phyloP scores from a whole-genome alignment of 2,797 vertebrate species.

The Enteromius treurensis region DNA sequence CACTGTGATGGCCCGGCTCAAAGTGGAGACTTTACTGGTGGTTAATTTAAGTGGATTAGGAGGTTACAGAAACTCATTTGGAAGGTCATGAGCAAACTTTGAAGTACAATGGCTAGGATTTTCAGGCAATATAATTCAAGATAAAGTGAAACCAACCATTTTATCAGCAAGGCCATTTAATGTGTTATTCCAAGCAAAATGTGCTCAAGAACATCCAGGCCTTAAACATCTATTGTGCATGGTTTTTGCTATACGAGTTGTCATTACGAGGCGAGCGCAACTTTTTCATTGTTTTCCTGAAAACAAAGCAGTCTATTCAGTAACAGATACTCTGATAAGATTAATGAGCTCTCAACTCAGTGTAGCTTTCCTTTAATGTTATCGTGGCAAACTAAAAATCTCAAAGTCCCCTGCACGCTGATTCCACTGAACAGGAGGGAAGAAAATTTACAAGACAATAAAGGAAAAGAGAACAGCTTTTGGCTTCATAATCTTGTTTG shows the following conservation, averaged over 20 bases:
- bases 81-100: slow-evolving; percentile 61
- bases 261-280: slow-evolving; percentile 15
- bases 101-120: slow-evolving; percentile 61
- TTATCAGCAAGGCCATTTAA: slow-evolving; percentile 54
- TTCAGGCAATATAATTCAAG: slow-evolving; percentile 57
- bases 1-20: slow-evolving; percentile 49
- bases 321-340: slow-evolving; percentile 25
- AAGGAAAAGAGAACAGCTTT: slow-evolving; percentile 37
- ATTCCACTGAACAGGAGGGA: neutral
- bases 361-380: slow-evolving; percentile 2
- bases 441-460: slow-evolving; percentile 20
- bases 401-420: slow-evolving; percentile 7
- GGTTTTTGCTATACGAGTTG: neutral
- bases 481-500: slow-evolving; percentile 51
- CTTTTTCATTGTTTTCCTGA: slow-evolving; percentile 2
- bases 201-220: slow-evolving; percentile 47
- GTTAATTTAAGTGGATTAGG: slow-evolving; percentile 67
- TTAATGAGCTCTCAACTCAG: neutral
- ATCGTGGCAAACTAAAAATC: slow-evolving; percentile 8
- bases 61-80: slow-evolving; percentile 65
- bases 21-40: slow-evolving; percentile 59
- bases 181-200: slow-evolving; percentile 49
- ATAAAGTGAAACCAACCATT: slow-evolving; percentile 61
- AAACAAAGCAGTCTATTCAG: slow-evolving; percentile 22
- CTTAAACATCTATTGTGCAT: neutral